Evolutionary conservation across 2,113 vertebrate species (phyloP).

Genomic region (Parotia lawesii): DNA sequence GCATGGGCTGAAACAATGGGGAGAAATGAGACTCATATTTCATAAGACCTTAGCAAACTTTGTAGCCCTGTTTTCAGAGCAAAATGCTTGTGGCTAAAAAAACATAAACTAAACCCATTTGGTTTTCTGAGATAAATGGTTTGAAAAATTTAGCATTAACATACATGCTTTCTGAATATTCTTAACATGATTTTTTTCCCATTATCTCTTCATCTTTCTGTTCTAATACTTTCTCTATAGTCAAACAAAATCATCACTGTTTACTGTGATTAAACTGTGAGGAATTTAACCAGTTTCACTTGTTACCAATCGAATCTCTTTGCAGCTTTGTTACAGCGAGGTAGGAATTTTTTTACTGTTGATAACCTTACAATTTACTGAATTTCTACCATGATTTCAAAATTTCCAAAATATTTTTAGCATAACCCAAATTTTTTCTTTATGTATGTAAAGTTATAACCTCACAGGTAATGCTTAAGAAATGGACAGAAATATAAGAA

Average conservation of each 20-base stretch:
- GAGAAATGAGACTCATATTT: background rate
- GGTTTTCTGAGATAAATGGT: background rate
- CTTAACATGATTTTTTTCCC: background rate
- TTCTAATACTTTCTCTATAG: background rate
- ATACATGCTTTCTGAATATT: background rate
- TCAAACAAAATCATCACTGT: background rate
- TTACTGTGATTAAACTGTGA: background rate
- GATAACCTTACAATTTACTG: background rate
- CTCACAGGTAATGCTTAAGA: background rate
- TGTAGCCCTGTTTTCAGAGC: background rate
- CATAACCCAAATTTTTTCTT: background rate
- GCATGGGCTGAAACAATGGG: background rate
- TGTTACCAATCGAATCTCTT: background rate
- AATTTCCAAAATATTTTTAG: background rate
- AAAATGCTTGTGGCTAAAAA: background rate
- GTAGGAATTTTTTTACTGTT: background rate
- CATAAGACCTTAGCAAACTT: background rate
- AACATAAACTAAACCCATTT: background rate
- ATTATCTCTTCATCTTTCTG: background rate
- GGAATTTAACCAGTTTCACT: background rate
- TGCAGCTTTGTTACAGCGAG: background rate
- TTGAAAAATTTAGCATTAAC: background rate
- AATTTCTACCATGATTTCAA: background rate
- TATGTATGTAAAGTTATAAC: background rate
- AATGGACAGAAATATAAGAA: background rate